Evolutionary conservation across 2,888 invertebrate genomes (phyloP), one percentile per base, ranked within the genome.

Genomic region (Amphipoea lucens): DNA sequence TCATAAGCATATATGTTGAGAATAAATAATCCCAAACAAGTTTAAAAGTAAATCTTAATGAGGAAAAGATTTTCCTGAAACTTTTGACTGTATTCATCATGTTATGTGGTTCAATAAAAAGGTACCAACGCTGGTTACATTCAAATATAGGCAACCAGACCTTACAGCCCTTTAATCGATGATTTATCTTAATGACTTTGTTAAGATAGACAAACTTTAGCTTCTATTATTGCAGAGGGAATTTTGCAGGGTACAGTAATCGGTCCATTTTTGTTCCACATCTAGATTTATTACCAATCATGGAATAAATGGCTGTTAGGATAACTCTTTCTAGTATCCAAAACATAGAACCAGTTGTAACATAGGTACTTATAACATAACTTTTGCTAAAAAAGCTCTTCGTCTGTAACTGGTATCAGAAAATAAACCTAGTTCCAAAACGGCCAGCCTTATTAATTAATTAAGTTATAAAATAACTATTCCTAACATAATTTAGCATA

Each of bases 381-480:
- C 7, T 17, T 69, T 48, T 51, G 9, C 17, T 20, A n/a, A 14
- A 48, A 48, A 48, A n/a, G 20, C 12, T 57, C 3, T 0, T 42
- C 2, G 23, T 54, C 17, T 42, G 42, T 29, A 42, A 5, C 14
- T 42, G 23, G 23, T 9, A 36, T 54, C 9, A 5, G 2, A 20
- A 29, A 79, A 40, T 17, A 9, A 57, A 20, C n/a, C 0, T 11
- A 20, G 40, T 60, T n/a, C 5, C 5, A 62, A 14, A 75, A 40
- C 6, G 40, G 2, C 14, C 1, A 48, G 11, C 14, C 12, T 20
- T 5, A 17, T 11, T 20, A 12, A 62, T 40, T 40, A 57, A 51
- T 68, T 51, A 73, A 73, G 68, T 29, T 17, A 68, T 78, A n/a
- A 45, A 82, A 62, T 70, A 42, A 54, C 42, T 14, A 1, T 17